Evolutionary conservation across 2,888 invertebrate genomes (phyloP).

Genomic region (Lasioglossum vierecki): DNA sequence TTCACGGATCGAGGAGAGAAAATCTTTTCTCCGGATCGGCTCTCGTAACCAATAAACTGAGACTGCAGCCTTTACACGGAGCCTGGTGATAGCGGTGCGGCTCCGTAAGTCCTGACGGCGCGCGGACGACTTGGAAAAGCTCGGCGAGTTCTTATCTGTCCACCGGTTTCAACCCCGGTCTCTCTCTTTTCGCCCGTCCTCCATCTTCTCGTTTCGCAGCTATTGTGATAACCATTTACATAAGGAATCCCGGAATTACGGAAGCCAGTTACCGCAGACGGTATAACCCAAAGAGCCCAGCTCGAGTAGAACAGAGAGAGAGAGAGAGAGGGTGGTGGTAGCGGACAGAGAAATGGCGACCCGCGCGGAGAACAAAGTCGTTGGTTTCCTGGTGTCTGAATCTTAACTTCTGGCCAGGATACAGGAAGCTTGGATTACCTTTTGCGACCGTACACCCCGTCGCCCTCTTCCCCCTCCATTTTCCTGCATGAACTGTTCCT

Average conservation of each 20-base stretch:
- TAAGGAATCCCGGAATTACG: slow-evolving; percentile 76
- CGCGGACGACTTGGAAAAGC: slow-evolving; percentile 73
- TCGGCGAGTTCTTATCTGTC: slow-evolving; percentile 72
- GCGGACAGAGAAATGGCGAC: slow-evolving; percentile 29
- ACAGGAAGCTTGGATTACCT: slow-evolving; percentile 19
- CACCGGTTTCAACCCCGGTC: slow-evolving; percentile 46
- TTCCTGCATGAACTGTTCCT: slow-evolving; percentile 37
- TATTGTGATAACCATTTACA: slow-evolving; percentile 80
- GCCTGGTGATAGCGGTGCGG: slow-evolving; percentile 70
- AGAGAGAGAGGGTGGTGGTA: background rate
- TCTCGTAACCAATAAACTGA: slow-evolving; percentile 73
- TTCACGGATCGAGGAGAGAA: slow-evolving; percentile 42
- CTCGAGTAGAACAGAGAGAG: background rate
- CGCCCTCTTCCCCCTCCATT: background rate
- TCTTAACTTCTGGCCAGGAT: slow-evolving; percentile 48
- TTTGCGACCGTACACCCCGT: slow-evolving; percentile 10
- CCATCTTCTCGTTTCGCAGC: slow-evolving; percentile 69
- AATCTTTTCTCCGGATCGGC: slow-evolving; percentile 64
- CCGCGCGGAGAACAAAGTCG: slow-evolving; percentile 42
- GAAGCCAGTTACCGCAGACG: slow-evolving; percentile 71
- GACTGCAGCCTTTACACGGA: slow-evolving; percentile 75
- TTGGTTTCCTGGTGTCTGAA: slow-evolving; percentile 41
- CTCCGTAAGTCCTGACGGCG: slow-evolving; percentile 59
- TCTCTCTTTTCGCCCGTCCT: slow-evolving; percentile 26
- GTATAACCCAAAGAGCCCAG: slow-evolving; percentile 33